phyloP scores from a whole-genome alignment of 92 coral and sea anemone species.

The Epizoanthus fatuus region DNA sequence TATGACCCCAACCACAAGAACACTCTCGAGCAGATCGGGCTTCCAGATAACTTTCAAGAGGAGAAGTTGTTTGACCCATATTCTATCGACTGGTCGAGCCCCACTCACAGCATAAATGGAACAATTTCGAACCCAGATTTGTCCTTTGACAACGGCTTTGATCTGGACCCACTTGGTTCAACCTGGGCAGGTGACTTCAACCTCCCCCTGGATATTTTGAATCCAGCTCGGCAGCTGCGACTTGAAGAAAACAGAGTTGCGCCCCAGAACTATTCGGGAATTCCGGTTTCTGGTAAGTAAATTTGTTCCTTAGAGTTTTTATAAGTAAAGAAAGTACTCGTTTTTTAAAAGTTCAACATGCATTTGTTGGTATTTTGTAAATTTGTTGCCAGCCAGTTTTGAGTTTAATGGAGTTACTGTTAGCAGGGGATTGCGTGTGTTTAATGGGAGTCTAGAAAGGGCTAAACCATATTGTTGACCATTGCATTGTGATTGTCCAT shows the following conservation, averaged over 20 bases:
- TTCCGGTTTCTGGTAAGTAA: slow-evolving; percentile 62
- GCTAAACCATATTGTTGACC: too few species aligned
- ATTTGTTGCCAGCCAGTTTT: too few species aligned
- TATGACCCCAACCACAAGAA: slow-evolving; percentile 44
- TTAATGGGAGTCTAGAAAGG: too few species aligned
- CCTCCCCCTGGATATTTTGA: slow-evolving; percentile 73
- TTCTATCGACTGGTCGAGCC: slow-evolving; percentile 74
- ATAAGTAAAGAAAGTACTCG: not conserved
- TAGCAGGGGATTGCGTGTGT: too few species aligned
- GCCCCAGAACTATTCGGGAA: slow-evolving; percentile 62
- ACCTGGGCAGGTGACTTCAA: slow-evolving; percentile 61
- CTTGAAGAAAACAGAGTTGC: slow-evolving; percentile 31
- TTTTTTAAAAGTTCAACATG: too few species aligned
- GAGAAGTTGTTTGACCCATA: slow-evolving; percentile 71
- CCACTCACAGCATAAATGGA: slow-evolving; percentile 45
- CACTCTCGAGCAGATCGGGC: slow-evolving; percentile 54
- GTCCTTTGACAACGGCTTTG: slow-evolving; percentile 53
- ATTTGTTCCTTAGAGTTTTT: not conserved
- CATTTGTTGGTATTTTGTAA: too few species aligned
- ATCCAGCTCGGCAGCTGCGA: slow-evolving; percentile 41
- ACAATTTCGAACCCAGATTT: slow-evolving; percentile 52
- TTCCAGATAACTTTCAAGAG: slow-evolving; percentile 59
- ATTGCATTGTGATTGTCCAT: too few species aligned
- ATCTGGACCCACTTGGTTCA: slow-evolving; percentile 68
- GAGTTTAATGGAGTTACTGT: too few species aligned